Conservation (phyloP, 2,113 vertebrate genomes). For the Microcebus ravelobensis region DNA sequence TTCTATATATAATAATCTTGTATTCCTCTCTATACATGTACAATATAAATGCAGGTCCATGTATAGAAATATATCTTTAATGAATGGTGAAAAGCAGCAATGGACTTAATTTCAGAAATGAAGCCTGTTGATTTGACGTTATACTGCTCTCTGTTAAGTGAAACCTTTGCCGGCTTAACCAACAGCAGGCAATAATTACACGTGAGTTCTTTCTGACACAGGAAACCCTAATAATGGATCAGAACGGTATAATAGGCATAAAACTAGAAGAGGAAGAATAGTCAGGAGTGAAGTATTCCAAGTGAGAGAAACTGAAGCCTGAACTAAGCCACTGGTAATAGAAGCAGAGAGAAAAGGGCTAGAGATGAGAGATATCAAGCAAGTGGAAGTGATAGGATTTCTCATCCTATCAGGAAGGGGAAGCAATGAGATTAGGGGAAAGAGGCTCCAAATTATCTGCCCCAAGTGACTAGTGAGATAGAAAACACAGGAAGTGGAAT, state of each 20-base stretch:
- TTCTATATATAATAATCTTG: neutral
- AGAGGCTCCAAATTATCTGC: neutral
- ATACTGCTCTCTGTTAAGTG: neutral
- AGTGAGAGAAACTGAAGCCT: neutral
- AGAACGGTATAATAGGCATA: neutral
- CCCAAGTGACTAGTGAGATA: neutral
- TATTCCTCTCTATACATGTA: neutral
- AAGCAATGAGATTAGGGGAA: neutral
- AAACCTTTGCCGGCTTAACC: neutral
- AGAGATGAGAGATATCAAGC: neutral
- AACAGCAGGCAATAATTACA: neutral
- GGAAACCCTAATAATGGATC: neutral
- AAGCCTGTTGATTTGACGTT: neutral
- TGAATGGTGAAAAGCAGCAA: neutral
- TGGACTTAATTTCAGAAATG: slow-evolving; percentile 15
- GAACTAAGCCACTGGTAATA: neutral
- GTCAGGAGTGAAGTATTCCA: neutral
- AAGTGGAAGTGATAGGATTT: neutral
- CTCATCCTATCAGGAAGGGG: neutral
- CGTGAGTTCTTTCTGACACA: neutral
- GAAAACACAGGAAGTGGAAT: neutral
- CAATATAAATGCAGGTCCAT: neutral
- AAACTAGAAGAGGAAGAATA: neutral
- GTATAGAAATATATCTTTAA: neutral
- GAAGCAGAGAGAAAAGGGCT: neutral